Conservation (phyloP, 2,888 invertebrate species). For the Phania funesta region DNA sequence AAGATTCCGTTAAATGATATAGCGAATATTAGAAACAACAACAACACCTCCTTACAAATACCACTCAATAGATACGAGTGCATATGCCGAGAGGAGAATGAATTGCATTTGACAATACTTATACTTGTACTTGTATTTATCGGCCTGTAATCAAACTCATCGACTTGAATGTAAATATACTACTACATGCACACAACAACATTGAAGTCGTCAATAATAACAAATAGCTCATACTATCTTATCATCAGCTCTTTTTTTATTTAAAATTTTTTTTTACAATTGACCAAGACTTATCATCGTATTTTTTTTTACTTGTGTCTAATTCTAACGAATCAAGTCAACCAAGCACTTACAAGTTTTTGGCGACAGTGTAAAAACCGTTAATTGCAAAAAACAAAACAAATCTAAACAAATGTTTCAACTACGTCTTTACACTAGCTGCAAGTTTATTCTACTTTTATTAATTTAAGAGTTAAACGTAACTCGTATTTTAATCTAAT, state of each 20-base stretch:
- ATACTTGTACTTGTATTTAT: slow-evolving; percentile 49
- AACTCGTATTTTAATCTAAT: no score
- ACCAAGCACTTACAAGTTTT: slow-evolving; percentile 43
- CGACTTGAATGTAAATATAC: slow-evolving; percentile 53
- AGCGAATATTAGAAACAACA: slow-evolving; percentile 15
- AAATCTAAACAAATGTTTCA: background rate
- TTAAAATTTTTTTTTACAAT: slow-evolving; percentile 15
- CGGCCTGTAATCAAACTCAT: slow-evolving; percentile 64
- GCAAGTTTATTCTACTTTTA: no score
- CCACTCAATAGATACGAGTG: slow-evolving; percentile 21
- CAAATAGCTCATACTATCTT: slow-evolving; percentile 46
- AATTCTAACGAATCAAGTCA: slow-evolving; percentile 24
- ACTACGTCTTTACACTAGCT: background rate
- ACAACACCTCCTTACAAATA: slow-evolving; percentile 56
- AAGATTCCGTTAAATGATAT: slow-evolving; percentile 54
- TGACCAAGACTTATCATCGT: slow-evolving; percentile 50
- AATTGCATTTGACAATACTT: slow-evolving; percentile 6
- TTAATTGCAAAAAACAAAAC: background rate
- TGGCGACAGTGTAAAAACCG: slow-evolving; percentile 25
- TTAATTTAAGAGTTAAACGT: no score
- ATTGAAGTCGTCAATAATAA: slow-evolving; percentile 25
- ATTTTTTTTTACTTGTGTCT: background rate
- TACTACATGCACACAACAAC: slow-evolving; percentile 7
- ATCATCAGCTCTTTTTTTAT: slow-evolving; percentile 35
- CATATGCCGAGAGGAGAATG: slow-evolving; percentile 33